Evolutionary conservation across 2,113 vertebrate species (phyloP), one percentile per base, ranked within the genome.

Genomic region (Xenus cinereus): DNA sequence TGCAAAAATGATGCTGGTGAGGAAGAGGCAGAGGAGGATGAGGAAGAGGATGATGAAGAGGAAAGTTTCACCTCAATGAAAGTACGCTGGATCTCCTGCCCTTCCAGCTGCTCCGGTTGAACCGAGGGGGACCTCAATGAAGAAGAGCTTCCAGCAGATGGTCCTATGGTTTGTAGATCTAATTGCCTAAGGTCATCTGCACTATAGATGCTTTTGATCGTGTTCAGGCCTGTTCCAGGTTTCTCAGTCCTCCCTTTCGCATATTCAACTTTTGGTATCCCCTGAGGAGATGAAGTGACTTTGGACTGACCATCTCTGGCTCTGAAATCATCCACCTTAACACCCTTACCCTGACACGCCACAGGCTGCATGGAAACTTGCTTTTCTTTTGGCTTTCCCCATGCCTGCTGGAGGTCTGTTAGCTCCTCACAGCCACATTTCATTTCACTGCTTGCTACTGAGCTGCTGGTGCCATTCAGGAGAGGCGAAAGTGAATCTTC

Each of bases 31-130:
- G 96, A 97, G 67, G 97, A 97, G 13, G 97, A 81, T 9, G 95
- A 92, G 18, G 97, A 96, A 26, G 97, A 87, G 33, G 95, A 94
- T 5, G 96, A 95, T 8, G 98, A 97, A 0, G 98, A 96, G 7
- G 98, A 98, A 63, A 98, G 96, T 30, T 95, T 98, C 32, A 99
- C 98, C 69, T 98, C 94, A 50, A 98, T 98, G 74, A 98, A 98
- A 32, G 98, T 98, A 16, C 98, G 97, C 48, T 98, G 98, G 46
- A 96, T 98, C 78, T 98, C 97, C 8, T 88, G 97, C 21, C 88
- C 89, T 81, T 98, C 98, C 17, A 85, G 45, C 33, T 97, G 97
- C 18, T 98, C 96, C 26, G 78, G 97, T 9, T 88, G 97, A 84
- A 89, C 18, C 18, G 80, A 53, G 1, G n/a, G 62, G 9, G 87